Conservation (phyloP, 2,797 vertebrate genomes). For the Sebastes oblongus region DNA sequence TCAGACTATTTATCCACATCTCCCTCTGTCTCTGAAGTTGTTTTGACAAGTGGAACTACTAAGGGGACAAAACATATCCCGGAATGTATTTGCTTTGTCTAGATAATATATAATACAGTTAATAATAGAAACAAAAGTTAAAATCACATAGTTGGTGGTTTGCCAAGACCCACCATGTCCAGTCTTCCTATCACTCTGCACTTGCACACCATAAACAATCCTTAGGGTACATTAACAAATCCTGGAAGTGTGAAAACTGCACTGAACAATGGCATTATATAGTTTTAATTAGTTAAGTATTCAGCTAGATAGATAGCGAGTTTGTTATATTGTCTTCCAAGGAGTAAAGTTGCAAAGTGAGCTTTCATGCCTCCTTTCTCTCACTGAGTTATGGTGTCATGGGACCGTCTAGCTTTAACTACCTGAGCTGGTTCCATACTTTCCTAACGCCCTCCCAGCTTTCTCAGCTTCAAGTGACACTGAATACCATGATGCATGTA, state of each 20-base stretch:
- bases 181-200: not conserved
- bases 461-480: conserved; percentile 54
- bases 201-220: not conserved
- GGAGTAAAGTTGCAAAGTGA: not conserved
- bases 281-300: not conserved
- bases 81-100: not conserved
- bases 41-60: not conserved
- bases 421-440: conserved; percentile 48
- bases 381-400: conserved; percentile 36
- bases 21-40: not conserved
- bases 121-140: not conserved
- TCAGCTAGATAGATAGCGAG: not conserved
- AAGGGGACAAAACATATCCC: accelerated
- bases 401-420: conserved; percentile 48
- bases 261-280: not conserved
- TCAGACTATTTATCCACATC: not conserved
- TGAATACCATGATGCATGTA: conserved; percentile 5
- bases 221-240: not conserved
- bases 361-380: conserved; percentile 7
- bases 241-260: not conserved
- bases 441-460: conserved; percentile 33
- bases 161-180: not conserved
- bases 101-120: not conserved
- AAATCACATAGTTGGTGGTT: not conserved
- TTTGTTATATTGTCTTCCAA: not conserved